Evolutionary conservation across 2,888 invertebrate species (phyloP).

Genomic region (Ormia ochracea): DNA sequence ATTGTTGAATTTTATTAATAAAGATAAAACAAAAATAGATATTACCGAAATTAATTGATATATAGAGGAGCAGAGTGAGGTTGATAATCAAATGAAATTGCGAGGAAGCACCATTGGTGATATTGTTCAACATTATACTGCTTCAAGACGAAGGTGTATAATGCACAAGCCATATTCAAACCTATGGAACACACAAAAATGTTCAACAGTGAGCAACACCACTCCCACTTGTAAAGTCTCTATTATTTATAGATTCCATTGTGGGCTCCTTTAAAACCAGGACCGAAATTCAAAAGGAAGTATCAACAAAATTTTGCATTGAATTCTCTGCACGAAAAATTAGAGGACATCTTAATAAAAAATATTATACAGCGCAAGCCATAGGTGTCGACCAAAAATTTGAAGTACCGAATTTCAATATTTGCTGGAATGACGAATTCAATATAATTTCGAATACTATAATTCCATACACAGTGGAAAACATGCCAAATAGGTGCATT

Average conservation of each 20-base stretch:
- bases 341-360: background rate
- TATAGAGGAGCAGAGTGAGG: conserved; percentile 12
- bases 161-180: background rate
- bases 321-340: conserved; percentile 3
- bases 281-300: conserved; percentile 15
- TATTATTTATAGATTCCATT: no score
- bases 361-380: conserved; percentile 17
- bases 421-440: no score
- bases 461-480: no score
- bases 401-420: no score
- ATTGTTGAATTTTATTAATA: no score
- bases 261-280: conserved; percentile 26
- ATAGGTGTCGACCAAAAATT: background rate
- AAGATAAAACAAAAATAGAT: no score
- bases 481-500: no score
- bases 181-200: conserved; percentile 11
- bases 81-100: background rate
- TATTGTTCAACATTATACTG: background rate
- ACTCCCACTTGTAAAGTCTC: no score
- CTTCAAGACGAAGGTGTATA: no score
- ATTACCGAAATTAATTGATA: no score
- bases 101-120: background rate
- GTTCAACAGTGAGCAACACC: no score
- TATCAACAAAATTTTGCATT: conserved; percentile 14
- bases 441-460: no score